Percentiles rank a stretch among this genome's conserved stretches.
These are phyloP conservation scores for Magallana ariakensis DNA, from an alignment of 1,140 invertebrate species.

Conservation along the genomic window DNA sequence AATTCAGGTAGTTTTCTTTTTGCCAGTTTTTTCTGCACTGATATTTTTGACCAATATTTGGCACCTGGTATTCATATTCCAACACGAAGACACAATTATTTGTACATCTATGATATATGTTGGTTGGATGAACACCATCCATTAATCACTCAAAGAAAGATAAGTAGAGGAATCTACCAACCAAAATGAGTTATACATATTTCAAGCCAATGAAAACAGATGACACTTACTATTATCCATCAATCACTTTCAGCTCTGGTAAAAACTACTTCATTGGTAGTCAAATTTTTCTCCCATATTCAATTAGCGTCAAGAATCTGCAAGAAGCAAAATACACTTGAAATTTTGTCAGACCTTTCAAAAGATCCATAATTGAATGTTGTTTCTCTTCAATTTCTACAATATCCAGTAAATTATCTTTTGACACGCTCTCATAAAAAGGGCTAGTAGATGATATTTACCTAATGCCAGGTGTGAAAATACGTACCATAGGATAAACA, in stretches of 20 bases:
- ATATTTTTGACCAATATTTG: no score
- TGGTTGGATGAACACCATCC: neutral
- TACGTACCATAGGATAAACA: neutral
- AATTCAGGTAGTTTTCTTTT: no score
- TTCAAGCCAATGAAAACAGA: conserved; percentile 8
- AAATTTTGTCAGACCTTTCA: neutral
- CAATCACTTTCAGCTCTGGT: conserved; percentile 7
- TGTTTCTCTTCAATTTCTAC: neutral
- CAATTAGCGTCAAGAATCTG: conserved; percentile 11
- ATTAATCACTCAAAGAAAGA: conserved; percentile 19
- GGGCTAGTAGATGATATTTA: neutral
- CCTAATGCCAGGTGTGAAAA: conserved; percentile 5
- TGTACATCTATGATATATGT: neutral
- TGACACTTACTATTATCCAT: conserved; percentile 13
- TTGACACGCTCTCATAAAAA: neutral
- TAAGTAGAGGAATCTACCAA: conserved; percentile 17
- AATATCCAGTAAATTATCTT: conserved; percentile 4
- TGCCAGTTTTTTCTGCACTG: no score
- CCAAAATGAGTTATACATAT: conserved; percentile 11
- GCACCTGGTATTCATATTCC: no score
- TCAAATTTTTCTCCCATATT: conserved; percentile 17
- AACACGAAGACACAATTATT: no score
- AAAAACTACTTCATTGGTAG: conserved; percentile 21
- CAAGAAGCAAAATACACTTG: neutral
- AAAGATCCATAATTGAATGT: conserved; percentile 8